Evolutionary conservation across 2,888 invertebrate genomes (phyloP).

Genomic region (Cheiracanthium punctorium): DNA sequence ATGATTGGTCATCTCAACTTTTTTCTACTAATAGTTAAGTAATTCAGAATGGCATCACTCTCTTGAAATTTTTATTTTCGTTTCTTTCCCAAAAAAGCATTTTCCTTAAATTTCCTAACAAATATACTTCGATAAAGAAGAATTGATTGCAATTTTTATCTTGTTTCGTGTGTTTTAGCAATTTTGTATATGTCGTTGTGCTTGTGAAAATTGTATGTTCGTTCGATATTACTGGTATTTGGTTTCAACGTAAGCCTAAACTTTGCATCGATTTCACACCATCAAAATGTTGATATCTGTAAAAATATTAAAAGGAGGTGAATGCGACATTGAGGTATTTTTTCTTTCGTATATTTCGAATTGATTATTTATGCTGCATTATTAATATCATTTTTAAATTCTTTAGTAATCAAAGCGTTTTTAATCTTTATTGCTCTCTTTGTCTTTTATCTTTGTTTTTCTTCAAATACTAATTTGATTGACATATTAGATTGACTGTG

Average conservation of each 20-base stretch:
- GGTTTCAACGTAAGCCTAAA: constrained; percentile 48
- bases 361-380: too few relatives aligned
- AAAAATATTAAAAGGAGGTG: constrained; percentile 69
- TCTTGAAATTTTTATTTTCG: not conserved
- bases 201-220: not conserved
- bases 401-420: too few relatives aligned
- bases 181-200: not conserved
- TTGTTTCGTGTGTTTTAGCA: not conserved
- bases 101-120: not conserved
- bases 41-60: constrained; percentile 5
- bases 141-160: not conserved
- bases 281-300: constrained; percentile 69
- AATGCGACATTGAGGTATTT: constrained; percentile 70
- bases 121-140: not conserved
- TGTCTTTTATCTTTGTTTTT: too few relatives aligned
- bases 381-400: too few relatives aligned
- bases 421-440: too few relatives aligned
- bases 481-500: too few relatives aligned
- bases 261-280: constrained; percentile 12
- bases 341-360: too few relatives aligned
- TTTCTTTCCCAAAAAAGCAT: not conserved
- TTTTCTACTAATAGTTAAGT: too few relatives aligned
- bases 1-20: too few relatives aligned
- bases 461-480: too few relatives aligned
- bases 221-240: not conserved